phyloP scores from a whole-genome alignment of 2,888 invertebrate genomes.

The Zelleria hepariella region DNA sequence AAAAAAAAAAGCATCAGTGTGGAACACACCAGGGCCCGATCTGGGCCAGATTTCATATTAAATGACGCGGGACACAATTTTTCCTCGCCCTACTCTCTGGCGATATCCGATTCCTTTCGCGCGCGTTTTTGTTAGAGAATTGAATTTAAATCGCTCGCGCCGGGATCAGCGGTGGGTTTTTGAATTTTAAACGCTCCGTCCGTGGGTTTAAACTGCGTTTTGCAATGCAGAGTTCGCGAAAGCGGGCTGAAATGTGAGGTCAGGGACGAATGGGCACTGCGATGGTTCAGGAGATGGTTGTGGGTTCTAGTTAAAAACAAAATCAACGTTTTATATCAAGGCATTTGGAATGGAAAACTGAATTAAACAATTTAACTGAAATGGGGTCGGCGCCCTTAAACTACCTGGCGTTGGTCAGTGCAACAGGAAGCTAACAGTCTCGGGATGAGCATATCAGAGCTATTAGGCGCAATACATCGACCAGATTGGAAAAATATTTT shows the following conservation, averaged over 20 bases:
- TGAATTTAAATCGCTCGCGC: background rate
- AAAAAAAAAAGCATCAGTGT: background rate
- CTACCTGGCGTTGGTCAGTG: too few species aligned
- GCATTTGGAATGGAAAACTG: too few species aligned
- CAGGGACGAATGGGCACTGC: too few species aligned
- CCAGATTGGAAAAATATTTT: too few species aligned
- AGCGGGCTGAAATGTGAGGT: background rate
- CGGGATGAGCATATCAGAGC: too few species aligned
- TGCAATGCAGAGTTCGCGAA: background rate
- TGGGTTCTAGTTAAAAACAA: too few species aligned
- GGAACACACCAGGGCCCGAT: background rate
- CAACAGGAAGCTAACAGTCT: too few species aligned
- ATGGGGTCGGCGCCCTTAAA: too few species aligned
- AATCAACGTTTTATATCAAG: too few species aligned
- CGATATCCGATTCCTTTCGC: background rate
- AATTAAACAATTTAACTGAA: too few species aligned
- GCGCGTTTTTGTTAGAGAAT: background rate
- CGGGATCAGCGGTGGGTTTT: background rate
- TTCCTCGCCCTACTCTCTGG: constrained; percentile 12
- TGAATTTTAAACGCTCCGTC: background rate
- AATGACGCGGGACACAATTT: constrained; percentile 49
- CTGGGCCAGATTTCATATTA: constrained; percentile 24
- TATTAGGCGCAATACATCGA: too few species aligned
- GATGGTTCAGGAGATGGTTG: too few species aligned
- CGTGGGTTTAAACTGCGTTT: background rate